Evolutionary conservation across 1,140 invertebrate species (phyloP), one percentile per base, ranked within the genome.

Genomic region (Danaus plexippus): DNA sequence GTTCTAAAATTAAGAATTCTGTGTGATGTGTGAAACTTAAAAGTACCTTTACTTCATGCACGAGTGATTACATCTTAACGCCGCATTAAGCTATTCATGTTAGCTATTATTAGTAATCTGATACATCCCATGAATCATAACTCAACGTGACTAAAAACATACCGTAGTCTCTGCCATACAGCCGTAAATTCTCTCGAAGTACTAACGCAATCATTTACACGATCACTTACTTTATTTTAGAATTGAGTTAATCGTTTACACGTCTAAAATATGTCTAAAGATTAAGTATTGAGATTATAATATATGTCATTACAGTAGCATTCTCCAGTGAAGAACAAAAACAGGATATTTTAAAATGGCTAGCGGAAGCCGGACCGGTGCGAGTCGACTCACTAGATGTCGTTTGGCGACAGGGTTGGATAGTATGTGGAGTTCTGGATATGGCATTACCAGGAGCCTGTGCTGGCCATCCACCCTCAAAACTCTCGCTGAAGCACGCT

Each of bases 351-450:
- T 56, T 88, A 53, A 59, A 76, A 80, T 88, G 88, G 88, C 73
- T 88, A 32, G 75, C 71, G 41, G 77, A 82, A 11, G 70, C 68
- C 2, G 80, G 82, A 7, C 75, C 82, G 0, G 75, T 84, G 45
- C 64, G 79, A 40, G 74, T 80, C 42, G 80, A 77, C 43, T 69
- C 76, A 43, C 50, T 88, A 57, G 84, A 87, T 51, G 74, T 82
- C 9, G 77, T 90, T 11, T 90, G 90, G 90, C 71, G 76, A 3
- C 88, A 90, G 61, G 90, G 90, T 13, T 89, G 89, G 66, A 79
- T 90, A 13, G 67, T 90, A 2, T 91, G 90, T 63, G 89, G 88
- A 7, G 77, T 89, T 10, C 75, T 91, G 12, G 89, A 90, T 57
- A 74, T 83, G 6, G 87, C 85, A 0, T 69, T 90, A 3, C 89